phyloP scores from a whole-genome alignment of 2,797 vertebrate species.

The Nothura maculosa region DNA sequence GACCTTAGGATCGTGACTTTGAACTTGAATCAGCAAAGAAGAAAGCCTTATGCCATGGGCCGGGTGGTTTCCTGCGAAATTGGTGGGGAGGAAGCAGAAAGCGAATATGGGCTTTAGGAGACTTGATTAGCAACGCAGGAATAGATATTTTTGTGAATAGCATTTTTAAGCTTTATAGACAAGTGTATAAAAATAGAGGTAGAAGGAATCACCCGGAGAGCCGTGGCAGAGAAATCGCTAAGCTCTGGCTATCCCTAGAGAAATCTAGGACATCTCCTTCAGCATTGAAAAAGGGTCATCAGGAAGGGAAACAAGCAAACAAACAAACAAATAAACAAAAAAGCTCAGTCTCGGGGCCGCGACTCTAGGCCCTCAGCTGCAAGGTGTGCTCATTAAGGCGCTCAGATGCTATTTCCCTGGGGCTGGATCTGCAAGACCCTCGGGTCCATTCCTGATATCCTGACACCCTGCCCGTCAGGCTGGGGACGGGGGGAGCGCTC shows the following conservation, averaged over 20 bases:
- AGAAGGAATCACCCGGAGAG: background rate
- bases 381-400: background rate
- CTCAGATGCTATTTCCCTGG: background rate
- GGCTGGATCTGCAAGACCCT: background rate
- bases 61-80: background rate
- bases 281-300: background rate
- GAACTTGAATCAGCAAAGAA: background rate
- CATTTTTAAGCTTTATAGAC: background rate
- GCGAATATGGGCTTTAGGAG: background rate
- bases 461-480: background rate
- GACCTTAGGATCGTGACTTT: conserved; percentile 7
- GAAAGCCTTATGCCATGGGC: background rate
- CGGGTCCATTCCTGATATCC: background rate
- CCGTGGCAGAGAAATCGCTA: background rate
- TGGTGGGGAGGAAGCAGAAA: background rate
- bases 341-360: background rate
- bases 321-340: no score
- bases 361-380: background rate
- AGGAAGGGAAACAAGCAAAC: no score
- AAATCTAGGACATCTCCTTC: background rate
- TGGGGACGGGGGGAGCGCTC: background rate
- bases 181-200: background rate
- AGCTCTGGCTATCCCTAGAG: background rate
- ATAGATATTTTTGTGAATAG: background rate
- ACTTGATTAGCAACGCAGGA: background rate